Percentiles rank a stretch among this genome's conserved stretches.
Conservation (phyloP, 2,888 invertebrate species). For the Yponomeuta cagnagella region DNA sequence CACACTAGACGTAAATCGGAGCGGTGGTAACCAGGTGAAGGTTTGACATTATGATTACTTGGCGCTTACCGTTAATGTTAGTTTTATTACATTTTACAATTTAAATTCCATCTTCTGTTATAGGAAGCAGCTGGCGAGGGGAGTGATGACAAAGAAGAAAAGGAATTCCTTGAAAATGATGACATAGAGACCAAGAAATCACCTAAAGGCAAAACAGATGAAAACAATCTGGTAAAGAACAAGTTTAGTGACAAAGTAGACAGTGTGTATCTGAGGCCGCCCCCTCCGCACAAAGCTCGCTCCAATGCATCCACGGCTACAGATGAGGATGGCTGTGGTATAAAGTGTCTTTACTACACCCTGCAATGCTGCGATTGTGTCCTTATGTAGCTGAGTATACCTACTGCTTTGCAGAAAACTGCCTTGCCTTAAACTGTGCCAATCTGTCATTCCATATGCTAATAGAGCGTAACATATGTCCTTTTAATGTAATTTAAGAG, state of each 20-base stretch:
- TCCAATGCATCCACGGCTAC: slow-evolving; percentile 43
- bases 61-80: too few relatives aligned
- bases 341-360: slow-evolving; percentile 78
- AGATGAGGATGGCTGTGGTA: slow-evolving; percentile 75
- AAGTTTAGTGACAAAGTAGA: slow-evolving; percentile 54
- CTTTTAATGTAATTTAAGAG: too few relatives aligned
- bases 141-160: slow-evolving; percentile 23
- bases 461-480: background rate
- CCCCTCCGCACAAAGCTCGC: slow-evolving; percentile 41
- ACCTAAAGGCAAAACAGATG: slow-evolving; percentile 29
- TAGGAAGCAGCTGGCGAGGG: slow-evolving; percentile 54
- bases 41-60: too few relatives aligned
- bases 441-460: background rate
- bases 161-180: slow-evolving; percentile 24
- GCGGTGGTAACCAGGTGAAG: too few relatives aligned
- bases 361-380: slow-evolving; percentile 80
- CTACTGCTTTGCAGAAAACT: background rate
- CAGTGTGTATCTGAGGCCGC: slow-evolving; percentile 48
- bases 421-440: background rate
- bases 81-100: too few relatives aligned
- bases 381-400: slow-evolving; percentile 43
- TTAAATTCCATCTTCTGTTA: slow-evolving; percentile 19
- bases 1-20: too few relatives aligned
- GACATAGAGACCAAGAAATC: slow-evolving; percentile 41
- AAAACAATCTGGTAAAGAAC: slow-evolving; percentile 34